Evolutionary conservation across 2,888 invertebrate genomes (phyloP).

Genomic region (Cephus spinipes): DNA sequence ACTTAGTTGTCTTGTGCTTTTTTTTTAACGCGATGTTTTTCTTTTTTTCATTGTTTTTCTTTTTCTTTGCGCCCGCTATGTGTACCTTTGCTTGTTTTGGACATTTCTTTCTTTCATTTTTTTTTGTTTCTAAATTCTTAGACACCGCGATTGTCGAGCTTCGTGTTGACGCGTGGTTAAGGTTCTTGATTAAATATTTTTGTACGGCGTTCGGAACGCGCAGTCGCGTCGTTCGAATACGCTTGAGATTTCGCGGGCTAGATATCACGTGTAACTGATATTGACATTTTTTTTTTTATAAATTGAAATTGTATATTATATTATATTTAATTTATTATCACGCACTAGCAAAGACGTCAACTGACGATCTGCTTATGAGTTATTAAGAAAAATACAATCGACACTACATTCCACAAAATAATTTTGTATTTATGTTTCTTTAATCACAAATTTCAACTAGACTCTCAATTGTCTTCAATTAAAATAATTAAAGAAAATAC

Average conservation of each 20-base stretch:
- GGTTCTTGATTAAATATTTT: background rate
- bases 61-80: background rate
- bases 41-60: background rate
- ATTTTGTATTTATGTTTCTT: background rate
- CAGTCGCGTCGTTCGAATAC: background rate
- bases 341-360: accelerated
- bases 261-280: background rate
- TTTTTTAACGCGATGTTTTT: background rate
- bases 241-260: background rate
- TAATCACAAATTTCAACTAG: background rate
- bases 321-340: background rate
- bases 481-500: too few species aligned
- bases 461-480: background rate
- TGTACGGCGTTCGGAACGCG: background rate
- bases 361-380: background rate
- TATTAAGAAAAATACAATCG: background rate
- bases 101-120: background rate
- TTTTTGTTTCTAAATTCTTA: background rate
- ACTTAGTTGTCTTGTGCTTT: background rate
- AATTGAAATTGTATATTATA: background rate
- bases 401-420: background rate
- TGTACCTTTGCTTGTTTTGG: background rate
- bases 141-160: background rate
- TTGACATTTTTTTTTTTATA: background rate
- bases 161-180: background rate